Evolutionary conservation across 2,797 vertebrate genomes (phyloP).

Genomic region (Vespertilio murinus): DNA sequence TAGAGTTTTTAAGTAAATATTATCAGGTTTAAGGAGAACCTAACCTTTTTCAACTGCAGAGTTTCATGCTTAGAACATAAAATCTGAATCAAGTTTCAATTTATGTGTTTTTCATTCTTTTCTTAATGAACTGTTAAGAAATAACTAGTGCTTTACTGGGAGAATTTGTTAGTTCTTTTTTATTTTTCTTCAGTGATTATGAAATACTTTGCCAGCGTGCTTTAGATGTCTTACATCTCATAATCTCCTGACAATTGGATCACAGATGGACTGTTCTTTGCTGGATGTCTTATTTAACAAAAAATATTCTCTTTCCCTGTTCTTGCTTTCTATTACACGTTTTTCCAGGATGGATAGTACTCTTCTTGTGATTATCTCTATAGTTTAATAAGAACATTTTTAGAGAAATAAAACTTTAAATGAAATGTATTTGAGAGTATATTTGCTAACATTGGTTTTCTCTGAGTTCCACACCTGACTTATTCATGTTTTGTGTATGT

Average conservation of each 20-base stretch:
- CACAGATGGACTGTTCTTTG: slow-evolving; percentile 18
- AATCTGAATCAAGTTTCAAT: neutral
- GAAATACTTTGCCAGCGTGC: neutral
- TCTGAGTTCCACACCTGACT: neutral
- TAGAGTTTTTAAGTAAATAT: neutral
- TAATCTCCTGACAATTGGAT: slow-evolving; percentile 7
- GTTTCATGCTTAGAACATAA: neutral
- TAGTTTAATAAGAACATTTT: neutral
- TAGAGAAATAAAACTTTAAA: neutral
- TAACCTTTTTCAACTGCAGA: neutral
- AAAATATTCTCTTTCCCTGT: neutral
- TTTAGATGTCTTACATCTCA: neutral
- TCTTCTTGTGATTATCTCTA: neutral
- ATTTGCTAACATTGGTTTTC: neutral
- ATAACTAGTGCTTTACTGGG: neutral
- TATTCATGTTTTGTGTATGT: neutral
- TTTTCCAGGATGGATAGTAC: neutral
- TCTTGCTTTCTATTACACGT: neutral
- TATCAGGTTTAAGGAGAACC: neutral
- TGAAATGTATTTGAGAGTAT: neutral
- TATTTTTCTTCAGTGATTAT: slow-evolving; percentile 41
- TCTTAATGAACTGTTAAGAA: slow-evolving; percentile 2
- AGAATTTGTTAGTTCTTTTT: neutral
- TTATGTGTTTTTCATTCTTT: neutral
- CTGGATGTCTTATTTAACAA: slow-evolving; percentile 42